Conservation (phyloP, 2,888 invertebrate species). For the Hoplodrina blanda region DNA sequence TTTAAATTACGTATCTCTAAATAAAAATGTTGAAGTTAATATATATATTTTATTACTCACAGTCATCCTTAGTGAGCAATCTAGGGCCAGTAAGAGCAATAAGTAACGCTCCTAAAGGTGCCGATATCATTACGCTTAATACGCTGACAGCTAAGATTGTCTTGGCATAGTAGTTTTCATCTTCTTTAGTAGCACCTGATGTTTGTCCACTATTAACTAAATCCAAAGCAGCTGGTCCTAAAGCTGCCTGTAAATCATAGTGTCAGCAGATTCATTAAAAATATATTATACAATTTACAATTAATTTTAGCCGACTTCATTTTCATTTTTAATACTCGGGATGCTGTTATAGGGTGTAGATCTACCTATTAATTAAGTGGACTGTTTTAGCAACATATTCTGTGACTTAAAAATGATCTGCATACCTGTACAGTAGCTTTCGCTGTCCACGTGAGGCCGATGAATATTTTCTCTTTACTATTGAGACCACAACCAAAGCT, state of each 20-base stretch:
- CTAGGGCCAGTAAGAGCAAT: constrained; percentile 93
- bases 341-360: no score
- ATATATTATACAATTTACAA: not conserved
- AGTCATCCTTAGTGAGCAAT: constrained; percentile 78
- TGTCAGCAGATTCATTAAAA: not conserved
- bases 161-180: constrained; percentile 89
- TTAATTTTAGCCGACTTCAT: not conserved
- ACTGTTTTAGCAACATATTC: not conserved
- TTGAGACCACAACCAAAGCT: constrained; percentile 94
- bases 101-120: constrained; percentile 93
- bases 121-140: constrained; percentile 94
- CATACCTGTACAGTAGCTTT: constrained; percentile 97
- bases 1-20: no score
- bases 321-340: no score
- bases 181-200: constrained; percentile 77
- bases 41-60: constrained; percentile 63
- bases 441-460: constrained; percentile 95
- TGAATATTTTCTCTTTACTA: constrained; percentile 95
- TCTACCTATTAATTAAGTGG: not conserved
- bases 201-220: constrained; percentile 82
- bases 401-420: not conserved
- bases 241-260: constrained; percentile 91
- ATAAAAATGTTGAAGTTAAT: no score
- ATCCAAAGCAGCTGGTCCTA: constrained; percentile 93
- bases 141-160: constrained; percentile 93